Percentiles rank a stretch among this genome's conserved stretches.
Evolutionary conservation across 92 coral and sea anemone species (phyloP).

Genomic region (Porites lobata): DNA sequence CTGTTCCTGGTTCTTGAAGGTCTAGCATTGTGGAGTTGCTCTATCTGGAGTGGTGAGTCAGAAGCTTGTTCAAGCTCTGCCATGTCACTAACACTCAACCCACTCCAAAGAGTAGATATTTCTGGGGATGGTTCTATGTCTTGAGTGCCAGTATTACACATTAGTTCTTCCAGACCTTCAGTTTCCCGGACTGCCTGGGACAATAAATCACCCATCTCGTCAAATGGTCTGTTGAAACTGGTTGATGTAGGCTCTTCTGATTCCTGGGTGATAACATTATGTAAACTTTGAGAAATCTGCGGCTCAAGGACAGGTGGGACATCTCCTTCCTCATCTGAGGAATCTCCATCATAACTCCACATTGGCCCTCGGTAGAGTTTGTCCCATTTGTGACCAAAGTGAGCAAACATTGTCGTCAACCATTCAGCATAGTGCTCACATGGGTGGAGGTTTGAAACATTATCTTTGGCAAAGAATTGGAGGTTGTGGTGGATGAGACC

Average conservation of each 20-base stretch:
- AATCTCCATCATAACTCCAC: neutral
- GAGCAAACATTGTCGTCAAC: neutral
- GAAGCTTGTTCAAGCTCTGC: neutral
- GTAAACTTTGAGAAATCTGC: too few species aligned
- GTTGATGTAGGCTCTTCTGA: too few species aligned
- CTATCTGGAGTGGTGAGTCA: neutral
- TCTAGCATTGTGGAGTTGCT: neutral
- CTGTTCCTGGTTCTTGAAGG: neutral
- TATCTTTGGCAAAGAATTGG: constrained; percentile 2
- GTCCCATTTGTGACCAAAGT: constrained; percentile 4
- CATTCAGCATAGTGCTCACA: neutral
- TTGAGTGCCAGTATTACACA: constrained; percentile 30
- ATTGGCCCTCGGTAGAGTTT: neutral
- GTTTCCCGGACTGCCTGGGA: too few species aligned
- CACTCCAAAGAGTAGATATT: constrained; percentile 50
- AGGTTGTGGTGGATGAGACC: neutral
- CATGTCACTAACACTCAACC: neutral
- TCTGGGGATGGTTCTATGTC: constrained; percentile 15
- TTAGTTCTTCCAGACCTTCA: neutral
- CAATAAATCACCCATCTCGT: too few species aligned
- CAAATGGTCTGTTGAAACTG: too few species aligned
- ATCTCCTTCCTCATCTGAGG: neutral
- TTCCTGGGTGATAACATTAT: too few species aligned
- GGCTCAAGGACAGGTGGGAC: neutral
- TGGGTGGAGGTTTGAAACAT: neutral